Base-by-base conservation (phyloP, 2,797 vertebrate genomes). In the Phyllotis vaccarum region DNA sequence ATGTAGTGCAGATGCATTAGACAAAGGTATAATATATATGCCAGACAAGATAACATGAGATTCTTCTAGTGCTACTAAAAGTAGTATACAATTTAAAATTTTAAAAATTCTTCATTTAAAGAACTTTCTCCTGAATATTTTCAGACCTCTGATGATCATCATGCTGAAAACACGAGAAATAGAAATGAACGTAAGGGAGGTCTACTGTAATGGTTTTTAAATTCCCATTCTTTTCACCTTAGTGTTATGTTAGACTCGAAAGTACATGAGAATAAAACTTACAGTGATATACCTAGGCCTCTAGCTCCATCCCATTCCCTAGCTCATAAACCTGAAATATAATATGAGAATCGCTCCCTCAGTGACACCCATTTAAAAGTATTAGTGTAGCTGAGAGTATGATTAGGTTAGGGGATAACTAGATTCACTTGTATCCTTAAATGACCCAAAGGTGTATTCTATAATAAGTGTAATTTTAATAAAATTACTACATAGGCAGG, bases 361-460 rank as follows among this genome's bases (percentile, higher is more conserved):
- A 90, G 11, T 90, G 60, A 40, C 19, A 76, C 40, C 29, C 54
- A n/a, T 43, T 75, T 90, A 34, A 89, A 97, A 95, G 16, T 66
- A 78, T 17, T 14, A 40, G 34, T 11, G 12, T 83, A 91, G 91
- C 19, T 40, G 90, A 90, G 62, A 90, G 90, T 2, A 62, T 70
- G 37, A 91, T 80, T 86, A 78, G 1, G 86, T 85, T 90, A 78
- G 5, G 58, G 93, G 90, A 92, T 19, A 1, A 78, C 40, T 92
- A 29, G 27, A 60, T 93, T 80, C 64, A 82, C 40, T 12, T 94
- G 79, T 37, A 92, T 88, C 14, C 9, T 5, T 66, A 27, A 91
- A 60, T 90, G 24, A 78, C 24, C 22, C 86, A 89, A 97, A 91
- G 91, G 58, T 52, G 93, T 93, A 93, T 86, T 86, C 52, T 82